phyloP scores from a whole-genome alignment of 1,140 invertebrate species.

The Bradysia coprophila region DNA sequence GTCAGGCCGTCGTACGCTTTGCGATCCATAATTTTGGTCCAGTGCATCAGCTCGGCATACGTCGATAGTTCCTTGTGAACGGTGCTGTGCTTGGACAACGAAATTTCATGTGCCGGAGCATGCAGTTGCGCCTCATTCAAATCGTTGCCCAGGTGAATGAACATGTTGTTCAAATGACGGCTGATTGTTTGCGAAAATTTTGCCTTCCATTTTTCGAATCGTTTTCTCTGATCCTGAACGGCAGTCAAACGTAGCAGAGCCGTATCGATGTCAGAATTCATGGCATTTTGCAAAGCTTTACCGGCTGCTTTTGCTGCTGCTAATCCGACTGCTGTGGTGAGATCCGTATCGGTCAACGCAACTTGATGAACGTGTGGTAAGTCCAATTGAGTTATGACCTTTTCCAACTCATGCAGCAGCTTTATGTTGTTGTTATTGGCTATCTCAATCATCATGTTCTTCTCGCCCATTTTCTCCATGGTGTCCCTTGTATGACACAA shows the following conservation, averaged over 20 bases:
- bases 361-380: slow-evolving; percentile 47
- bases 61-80: slow-evolving; percentile 68
- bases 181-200: slow-evolving; percentile 69
- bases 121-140: slow-evolving; percentile 23
- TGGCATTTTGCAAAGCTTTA: slow-evolving; percentile 54
- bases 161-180: slow-evolving; percentile 80
- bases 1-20: slow-evolving; percentile 62
- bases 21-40: slow-evolving; percentile 70
- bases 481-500: slow-evolving; percentile 64
- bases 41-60: slow-evolving; percentile 80
- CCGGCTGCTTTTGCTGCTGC: slow-evolving; percentile 62
- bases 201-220: slow-evolving; percentile 65
- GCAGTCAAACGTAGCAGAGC: slow-evolving; percentile 50
- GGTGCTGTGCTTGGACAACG: slow-evolving; percentile 51
- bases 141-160: slow-evolving; percentile 68
- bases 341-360: slow-evolving; percentile 53
- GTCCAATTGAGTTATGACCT: slow-evolving; percentile 63
- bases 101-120: slow-evolving; percentile 33
- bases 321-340: slow-evolving; percentile 52
- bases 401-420: slow-evolving; percentile 59
- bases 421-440: slow-evolving; percentile 70
- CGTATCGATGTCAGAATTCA: slow-evolving; percentile 48
- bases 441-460: slow-evolving; percentile 74
- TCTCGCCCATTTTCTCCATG: slow-evolving; percentile 81
- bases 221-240: slow-evolving; percentile 73